phyloP scores from a whole-genome alignment of 2,797 vertebrate species.

The Balearica regulorum region DNA sequence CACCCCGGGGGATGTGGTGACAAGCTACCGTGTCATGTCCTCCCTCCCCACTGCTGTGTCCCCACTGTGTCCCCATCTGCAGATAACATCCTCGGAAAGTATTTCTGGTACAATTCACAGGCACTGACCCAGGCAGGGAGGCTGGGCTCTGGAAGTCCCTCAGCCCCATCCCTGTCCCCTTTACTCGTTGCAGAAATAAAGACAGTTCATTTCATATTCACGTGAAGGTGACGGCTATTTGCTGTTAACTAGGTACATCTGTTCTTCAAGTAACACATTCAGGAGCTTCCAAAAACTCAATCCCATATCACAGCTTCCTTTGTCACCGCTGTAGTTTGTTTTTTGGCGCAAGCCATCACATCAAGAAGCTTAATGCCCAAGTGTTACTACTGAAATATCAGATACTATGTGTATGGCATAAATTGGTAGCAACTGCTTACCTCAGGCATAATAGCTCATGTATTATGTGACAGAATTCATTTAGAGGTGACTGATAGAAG shows the following conservation, averaged over 20 bases:
- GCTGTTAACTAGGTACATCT: neutral
- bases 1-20: neutral
- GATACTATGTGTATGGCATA: too few species aligned
- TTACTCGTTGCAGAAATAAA: neutral
- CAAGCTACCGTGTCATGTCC: fast-evolving
- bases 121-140: neutral
- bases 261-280: neutral
- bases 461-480: neutral
- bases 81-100: neutral
- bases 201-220: neutral
- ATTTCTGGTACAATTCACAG: neutral
- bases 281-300: neutral
- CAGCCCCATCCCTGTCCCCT: neutral
- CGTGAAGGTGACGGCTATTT: neutral
- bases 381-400: neutral
- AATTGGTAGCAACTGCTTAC: neutral
- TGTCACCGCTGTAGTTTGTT: fast-evolving
- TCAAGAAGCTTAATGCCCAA: neutral
- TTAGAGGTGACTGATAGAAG: neutral
- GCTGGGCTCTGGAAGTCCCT: neutral
- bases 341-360: neutral
- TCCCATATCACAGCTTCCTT: neutral
- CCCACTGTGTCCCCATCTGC: neutral
- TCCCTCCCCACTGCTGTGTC: neutral
- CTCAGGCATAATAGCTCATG: neutral